Conservation (phyloP, 2,888 invertebrate species). For the Caradrina kadenii region DNA sequence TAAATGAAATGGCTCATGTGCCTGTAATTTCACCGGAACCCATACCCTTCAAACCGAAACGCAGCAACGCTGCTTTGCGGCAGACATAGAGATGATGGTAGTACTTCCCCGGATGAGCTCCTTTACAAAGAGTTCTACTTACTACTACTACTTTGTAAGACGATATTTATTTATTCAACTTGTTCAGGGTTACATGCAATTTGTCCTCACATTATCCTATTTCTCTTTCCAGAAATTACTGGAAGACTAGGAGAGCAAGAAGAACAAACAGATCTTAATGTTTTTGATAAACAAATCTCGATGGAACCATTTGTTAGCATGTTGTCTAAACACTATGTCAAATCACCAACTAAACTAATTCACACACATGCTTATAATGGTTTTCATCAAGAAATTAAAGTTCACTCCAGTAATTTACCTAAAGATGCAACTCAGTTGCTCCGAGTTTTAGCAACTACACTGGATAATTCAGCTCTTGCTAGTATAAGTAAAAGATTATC, state of each 20-base stretch:
- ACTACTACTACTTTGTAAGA: too few relatives aligned
- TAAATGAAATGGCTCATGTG: too few relatives aligned
- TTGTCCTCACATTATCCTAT: not conserved
- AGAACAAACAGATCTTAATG: constrained; percentile 18
- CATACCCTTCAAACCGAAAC: too few relatives aligned
- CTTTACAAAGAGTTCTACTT: too few relatives aligned
- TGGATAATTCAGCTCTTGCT: constrained; percentile 26
- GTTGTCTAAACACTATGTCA: constrained; percentile 7
- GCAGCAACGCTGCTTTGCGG: too few relatives aligned
- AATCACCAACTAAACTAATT: constrained; percentile 24
- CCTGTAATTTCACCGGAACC: too few relatives aligned
- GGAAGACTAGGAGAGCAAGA: constrained; percentile 6
- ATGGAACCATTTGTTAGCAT: constrained; percentile 30
- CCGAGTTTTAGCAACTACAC: constrained; percentile 23
- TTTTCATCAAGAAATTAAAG: constrained; percentile 52
- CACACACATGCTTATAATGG: constrained; percentile 43
- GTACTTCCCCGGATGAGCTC: too few relatives aligned
- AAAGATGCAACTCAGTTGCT: constrained; percentile 30
- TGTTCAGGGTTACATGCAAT: too few relatives aligned
- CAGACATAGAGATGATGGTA: too few relatives aligned
- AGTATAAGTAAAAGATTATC: constrained; percentile 29
- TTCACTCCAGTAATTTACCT: constrained; percentile 26
- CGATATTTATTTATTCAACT: too few relatives aligned
- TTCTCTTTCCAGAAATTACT: constrained; percentile 31
- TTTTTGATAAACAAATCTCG: constrained; percentile 24